Conservation (phyloP, 2,113 vertebrate species). For the Pollimyrus isidori region DNA sequence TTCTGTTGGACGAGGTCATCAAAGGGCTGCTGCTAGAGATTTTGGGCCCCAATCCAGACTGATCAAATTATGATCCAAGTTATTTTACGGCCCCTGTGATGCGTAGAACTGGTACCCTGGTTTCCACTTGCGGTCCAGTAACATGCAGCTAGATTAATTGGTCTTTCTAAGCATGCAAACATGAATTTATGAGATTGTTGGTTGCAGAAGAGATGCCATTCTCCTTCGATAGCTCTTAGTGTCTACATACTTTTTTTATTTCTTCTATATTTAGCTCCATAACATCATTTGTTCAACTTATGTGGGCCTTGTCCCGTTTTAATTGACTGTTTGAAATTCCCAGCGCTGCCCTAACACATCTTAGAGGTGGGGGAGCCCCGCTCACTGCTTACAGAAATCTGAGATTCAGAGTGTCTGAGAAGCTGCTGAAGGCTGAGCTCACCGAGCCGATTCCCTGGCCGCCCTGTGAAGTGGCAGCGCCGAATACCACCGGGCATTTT, state of each 20-base stretch:
- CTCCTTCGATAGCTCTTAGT: not conserved
- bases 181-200: not conserved
- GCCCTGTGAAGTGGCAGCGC: not conserved
- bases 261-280: not conserved
- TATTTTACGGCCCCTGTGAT: not conserved
- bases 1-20: not conserved
- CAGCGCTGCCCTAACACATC: not conserved
- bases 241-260: not conserved
- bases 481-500: not conserved
- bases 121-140: not conserved
- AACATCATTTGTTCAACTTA: not conserved
- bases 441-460: not conserved
- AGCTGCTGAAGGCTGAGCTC: not conserved
- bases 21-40: not conserved
- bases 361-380: not conserved
- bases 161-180: not conserved
- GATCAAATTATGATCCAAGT: not conserved
- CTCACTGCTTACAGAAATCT: not conserved
- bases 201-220: not conserved
- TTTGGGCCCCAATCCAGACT: not conserved
- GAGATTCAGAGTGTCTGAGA: not conserved
- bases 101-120: not conserved
- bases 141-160: not conserved
- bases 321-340: not conserved
- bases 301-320: not conserved